These are phyloP conservation scores for Spicauda simplicius DNA, from an alignment of 2,888 invertebrate species.

Conservation along the genomic window DNA sequence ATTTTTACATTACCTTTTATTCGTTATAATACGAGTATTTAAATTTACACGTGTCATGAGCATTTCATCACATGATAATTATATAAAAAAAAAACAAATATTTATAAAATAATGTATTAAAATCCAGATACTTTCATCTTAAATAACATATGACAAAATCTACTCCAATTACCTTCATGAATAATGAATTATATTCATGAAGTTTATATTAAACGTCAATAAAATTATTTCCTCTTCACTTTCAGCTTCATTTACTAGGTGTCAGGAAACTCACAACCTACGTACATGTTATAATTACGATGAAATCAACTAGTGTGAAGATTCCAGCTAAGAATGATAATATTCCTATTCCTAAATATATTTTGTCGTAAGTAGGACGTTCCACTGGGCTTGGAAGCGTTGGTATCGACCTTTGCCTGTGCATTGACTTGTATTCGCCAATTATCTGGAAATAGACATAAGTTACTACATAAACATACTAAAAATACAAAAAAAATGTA, in stretches of 20 bases:
- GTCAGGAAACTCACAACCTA: background rate
- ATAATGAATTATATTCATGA: background rate
- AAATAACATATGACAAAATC: background rate
- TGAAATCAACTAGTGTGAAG: conserved; percentile 50
- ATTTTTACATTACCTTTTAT: no score
- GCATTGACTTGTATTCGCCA: conserved; percentile 42
- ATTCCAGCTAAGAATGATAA: conserved; percentile 48
- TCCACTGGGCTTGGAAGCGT: background rate
- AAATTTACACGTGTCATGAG: no score
- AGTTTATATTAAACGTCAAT: background rate
- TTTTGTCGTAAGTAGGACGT: conserved; percentile 44
- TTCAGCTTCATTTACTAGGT: background rate
- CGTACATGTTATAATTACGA: conserved; percentile 38
- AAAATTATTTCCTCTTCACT: conserved; percentile 18
- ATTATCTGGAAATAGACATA: conserved; percentile 44
- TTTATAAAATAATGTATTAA: background rate
- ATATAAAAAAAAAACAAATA: background rate
- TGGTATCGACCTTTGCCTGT: conserved; percentile 28
- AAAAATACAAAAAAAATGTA: no score
- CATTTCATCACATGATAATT: no score
- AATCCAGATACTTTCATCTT: background rate
- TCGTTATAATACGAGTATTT: no score
- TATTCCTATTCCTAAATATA: conserved; percentile 54
- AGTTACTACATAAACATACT: no score
- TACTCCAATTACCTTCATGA: background rate